Conservation (phyloP, 2,797 vertebrate species). For the Merluccius polli region DNA sequence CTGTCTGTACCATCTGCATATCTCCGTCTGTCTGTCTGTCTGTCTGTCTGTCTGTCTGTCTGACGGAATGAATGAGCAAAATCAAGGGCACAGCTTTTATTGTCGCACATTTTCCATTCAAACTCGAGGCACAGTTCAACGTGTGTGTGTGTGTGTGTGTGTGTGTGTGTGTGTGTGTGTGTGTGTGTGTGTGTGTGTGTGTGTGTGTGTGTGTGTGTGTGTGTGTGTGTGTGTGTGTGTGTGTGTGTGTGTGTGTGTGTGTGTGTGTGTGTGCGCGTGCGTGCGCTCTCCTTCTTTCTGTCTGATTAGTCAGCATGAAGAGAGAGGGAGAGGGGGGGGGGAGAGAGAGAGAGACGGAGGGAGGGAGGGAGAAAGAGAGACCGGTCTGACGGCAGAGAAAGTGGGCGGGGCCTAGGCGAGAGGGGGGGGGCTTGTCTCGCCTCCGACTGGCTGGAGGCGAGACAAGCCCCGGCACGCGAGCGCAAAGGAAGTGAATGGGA, state of each 20-base stretch:
- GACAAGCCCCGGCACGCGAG: not conserved
- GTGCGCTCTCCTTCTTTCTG: no score
- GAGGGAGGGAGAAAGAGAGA: not conserved
- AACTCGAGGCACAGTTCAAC: slow-evolving; percentile 5
- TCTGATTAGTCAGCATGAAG: not conserved
- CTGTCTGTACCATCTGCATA: no score
- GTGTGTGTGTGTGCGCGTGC: no score
- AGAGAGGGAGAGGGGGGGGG: not conserved
- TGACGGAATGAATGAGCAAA: not conserved
- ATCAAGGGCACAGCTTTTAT: slow-evolving; percentile 11
- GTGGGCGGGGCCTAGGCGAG: no score
- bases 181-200: slow-evolving; percentile 2
- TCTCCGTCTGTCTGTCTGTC: slow-evolving; percentile 1
- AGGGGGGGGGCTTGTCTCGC: no score
- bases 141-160: not conserved
- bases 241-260: no score
- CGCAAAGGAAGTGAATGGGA: slow-evolving; percentile 33
- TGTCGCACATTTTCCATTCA: slow-evolving; percentile 41
- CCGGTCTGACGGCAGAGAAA: not conserved
- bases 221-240: no score
- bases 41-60: not conserved
- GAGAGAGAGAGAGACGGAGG: not conserved
- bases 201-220: not conserved
- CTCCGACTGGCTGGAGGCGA: not conserved
- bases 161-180: no score